Evolutionary conservation across 2,797 vertebrate species (phyloP).

Genomic region (Enoplosus armatus): DNA sequence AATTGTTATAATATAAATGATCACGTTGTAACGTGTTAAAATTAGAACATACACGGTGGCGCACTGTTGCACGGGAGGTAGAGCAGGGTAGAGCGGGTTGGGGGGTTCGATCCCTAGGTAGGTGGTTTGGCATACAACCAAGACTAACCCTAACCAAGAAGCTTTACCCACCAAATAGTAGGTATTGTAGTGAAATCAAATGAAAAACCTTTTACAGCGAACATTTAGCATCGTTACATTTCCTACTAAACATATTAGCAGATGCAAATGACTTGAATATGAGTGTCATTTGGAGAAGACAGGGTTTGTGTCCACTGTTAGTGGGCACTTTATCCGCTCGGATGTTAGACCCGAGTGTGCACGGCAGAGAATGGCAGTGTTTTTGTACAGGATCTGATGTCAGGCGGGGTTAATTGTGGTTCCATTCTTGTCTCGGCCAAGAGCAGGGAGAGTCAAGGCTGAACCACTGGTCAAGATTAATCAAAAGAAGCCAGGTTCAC

Average conservation of each 20-base stretch:
- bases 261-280: not conserved
- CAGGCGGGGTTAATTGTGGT: not conserved
- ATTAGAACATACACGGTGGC: too few species aligned
- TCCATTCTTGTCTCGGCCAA: not conserved
- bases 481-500: not conserved
- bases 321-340: not conserved
- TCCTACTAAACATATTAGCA: not conserved
- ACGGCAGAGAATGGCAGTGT: not conserved
- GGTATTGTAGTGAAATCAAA: too few species aligned
- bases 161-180: too few species aligned
- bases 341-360: too few species aligned
- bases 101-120: too few species aligned
- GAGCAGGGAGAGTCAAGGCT: not conserved
- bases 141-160: not conserved
- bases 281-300: not conserved
- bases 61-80: too few species aligned
- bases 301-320: not conserved
- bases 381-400: not conserved
- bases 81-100: too few species aligned
- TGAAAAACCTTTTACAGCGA: too few species aligned
- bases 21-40: too few species aligned
- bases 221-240: not conserved
- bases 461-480: not conserved
- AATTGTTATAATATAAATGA: too few species aligned
- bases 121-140: not conserved